A percentile compares a stretch with the other conserved stretches of the same genome.
These are phyloP conservation scores for Lasiurus borealis DNA, from an alignment of 2,113 vertebrate genomes.

Conservation along the genomic window DNA sequence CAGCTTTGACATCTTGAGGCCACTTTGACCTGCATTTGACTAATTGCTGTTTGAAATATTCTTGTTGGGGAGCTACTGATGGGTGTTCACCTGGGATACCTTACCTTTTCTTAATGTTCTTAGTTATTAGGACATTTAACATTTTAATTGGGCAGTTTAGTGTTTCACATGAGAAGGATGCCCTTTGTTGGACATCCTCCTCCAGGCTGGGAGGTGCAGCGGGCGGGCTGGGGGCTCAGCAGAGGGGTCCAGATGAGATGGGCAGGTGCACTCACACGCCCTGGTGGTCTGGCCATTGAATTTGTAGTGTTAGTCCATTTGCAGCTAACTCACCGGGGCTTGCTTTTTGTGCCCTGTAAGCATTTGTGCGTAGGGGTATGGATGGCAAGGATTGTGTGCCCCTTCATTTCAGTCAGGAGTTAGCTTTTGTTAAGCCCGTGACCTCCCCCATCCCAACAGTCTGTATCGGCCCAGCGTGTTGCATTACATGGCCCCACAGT, in stretches of 20 bases:
- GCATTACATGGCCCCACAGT: fast-evolving
- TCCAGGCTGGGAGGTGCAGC: background rate
- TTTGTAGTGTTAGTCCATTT: fast-evolving
- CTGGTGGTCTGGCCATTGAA: background rate
- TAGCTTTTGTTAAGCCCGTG: fast-evolving
- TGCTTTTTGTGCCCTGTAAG: background rate
- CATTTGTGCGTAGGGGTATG: fast-evolving
- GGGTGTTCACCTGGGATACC: fast-evolving
- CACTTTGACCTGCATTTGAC: fast-evolving
- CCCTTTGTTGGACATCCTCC: background rate
- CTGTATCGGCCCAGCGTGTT: fast-evolving
- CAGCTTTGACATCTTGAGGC: fast-evolving
- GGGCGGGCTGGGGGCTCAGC: background rate
- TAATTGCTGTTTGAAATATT: fast-evolving
- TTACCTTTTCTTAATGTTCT: background rate
- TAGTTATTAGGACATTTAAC: background rate
- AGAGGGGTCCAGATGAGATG: background rate
- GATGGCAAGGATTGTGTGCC: background rate
- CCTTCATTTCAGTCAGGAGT: fast-evolving
- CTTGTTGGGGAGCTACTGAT: background rate
- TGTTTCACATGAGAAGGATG: background rate
- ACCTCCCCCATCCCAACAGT: background rate
- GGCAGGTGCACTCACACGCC: fast-evolving
- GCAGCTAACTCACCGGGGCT: background rate
- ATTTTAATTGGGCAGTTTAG: background rate